These are phyloP conservation scores for Microvelia longipes DNA, from an alignment of 1,140 invertebrate genomes.

Conservation along the genomic window DNA sequence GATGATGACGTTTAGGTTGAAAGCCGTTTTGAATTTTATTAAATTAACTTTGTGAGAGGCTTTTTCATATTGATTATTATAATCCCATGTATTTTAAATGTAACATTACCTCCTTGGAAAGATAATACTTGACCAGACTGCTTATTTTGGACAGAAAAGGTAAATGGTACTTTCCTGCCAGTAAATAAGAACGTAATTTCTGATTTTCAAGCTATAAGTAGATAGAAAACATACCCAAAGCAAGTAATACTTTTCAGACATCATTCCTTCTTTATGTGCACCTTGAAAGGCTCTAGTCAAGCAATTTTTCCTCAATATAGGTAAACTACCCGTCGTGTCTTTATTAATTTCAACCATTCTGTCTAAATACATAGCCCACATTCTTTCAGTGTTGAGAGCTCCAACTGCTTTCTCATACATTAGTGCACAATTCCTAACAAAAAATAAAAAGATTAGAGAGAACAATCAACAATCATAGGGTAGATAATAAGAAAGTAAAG, in stretches of 20 bases:
- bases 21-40: no score
- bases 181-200: no score
- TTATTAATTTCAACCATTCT: constrained; percentile 34
- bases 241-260: constrained; percentile 36
- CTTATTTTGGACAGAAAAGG: no score
- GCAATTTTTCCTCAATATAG: constrained; percentile 34
- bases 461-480: not conserved
- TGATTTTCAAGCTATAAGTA: no score
- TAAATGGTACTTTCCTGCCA: no score
- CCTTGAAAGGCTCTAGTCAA: constrained; percentile 32
- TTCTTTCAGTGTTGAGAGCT: constrained; percentile 36
- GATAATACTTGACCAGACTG: no score
- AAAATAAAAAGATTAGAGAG: not conserved
- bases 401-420: constrained; percentile 37
- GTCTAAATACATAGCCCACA: constrained; percentile 37
- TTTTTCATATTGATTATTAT: no score
- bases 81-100: no score
- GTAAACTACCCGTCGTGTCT: constrained; percentile 24
- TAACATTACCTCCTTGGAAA: no score
- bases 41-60: no score
- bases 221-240: constrained; percentile 31
- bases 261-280: constrained; percentile 31
- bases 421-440: constrained; percentile 19
- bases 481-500: not conserved
- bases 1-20: no score